Conservation (phyloP, 30 jellyfish, hydroid and myxozoan species). For the Haliclystus octoradiatus region DNA sequence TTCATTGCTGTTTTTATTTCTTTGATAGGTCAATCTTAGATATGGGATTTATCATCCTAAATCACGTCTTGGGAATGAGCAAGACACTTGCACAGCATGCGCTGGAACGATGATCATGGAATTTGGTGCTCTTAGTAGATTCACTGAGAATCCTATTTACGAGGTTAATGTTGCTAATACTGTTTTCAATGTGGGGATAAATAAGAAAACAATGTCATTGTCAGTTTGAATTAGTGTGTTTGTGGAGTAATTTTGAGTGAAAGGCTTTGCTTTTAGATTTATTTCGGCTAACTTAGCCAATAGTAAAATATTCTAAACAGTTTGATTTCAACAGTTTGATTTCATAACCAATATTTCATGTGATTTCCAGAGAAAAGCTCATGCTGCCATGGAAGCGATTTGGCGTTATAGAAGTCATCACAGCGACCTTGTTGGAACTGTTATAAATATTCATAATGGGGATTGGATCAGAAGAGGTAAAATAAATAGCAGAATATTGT, state of each 20-base stretch:
- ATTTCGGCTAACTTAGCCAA: too few species aligned
- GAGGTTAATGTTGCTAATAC: constrained; percentile 27
- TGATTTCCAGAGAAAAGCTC: constrained; percentile 61
- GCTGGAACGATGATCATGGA: constrained; percentile 99
- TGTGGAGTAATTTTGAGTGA: neutral
- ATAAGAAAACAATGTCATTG: neutral
- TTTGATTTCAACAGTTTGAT: too few species aligned
- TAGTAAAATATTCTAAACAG: too few species aligned
- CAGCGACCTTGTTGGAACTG: constrained; percentile 87
- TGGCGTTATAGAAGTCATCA: constrained; percentile 83
- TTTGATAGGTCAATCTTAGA: constrained; percentile 53
- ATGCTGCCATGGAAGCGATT: constrained; percentile 78
- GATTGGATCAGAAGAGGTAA: constrained; percentile 93
- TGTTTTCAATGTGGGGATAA: neutral
- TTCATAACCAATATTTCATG: too few species aligned
- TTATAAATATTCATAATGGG: constrained; percentile 77
- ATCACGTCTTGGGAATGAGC: constrained; percentile 79
- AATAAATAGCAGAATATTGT: too few species aligned
- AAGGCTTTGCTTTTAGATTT: neutral
- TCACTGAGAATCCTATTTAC: constrained; percentile 77
- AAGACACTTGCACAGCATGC: constrained; percentile 92
- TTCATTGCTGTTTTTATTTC: neutral
- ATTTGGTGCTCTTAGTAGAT: constrained; percentile 85
- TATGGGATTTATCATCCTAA: constrained; percentile 75
- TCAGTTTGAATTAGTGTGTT: neutral